phyloP scores from a whole-genome alignment of 2,797 vertebrate species.

The Prunella strophiata region DNA sequence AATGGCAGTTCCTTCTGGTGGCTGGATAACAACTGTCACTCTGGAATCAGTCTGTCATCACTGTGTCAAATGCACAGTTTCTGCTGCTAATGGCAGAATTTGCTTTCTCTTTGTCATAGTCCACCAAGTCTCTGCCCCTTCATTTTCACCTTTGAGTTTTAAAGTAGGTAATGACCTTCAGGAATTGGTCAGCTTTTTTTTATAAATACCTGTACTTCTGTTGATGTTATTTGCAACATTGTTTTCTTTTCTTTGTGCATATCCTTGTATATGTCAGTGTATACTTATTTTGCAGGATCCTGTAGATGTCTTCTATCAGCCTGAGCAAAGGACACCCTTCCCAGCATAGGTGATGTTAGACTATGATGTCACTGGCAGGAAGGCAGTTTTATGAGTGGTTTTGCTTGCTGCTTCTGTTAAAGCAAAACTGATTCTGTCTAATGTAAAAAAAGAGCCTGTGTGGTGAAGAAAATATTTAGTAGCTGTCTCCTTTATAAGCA shows the following conservation, averaged over 20 bases:
- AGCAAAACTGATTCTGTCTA: conserved; percentile 43
- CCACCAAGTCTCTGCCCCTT: neutral
- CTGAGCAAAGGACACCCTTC: conserved; percentile 43
- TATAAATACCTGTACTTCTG: neutral
- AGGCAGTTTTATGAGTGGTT: conserved; percentile 67
- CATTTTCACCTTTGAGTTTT: neutral
- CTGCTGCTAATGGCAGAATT: neutral
- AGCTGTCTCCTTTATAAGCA: neutral
- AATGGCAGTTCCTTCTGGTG: neutral
- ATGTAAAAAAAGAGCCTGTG: conserved; percentile 34
- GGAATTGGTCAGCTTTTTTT: neutral
- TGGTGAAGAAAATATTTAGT: conserved; percentile 28
- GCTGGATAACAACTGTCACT: neutral
- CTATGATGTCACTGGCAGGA: conserved; percentile 67
- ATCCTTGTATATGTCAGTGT: neutral
- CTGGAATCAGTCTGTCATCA: neutral
- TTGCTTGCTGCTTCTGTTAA: conserved; percentile 52
- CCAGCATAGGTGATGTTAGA: neutral
- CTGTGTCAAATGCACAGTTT: neutral
- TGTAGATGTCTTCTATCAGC: neutral
- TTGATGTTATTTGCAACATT: neutral
- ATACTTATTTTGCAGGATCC: neutral
- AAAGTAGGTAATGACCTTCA: neutral
- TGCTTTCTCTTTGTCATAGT: neutral
- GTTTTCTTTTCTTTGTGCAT: neutral